These are phyloP conservation scores for Anguilla obscura DNA, from an alignment of 2,797 vertebrate genomes.

Conservation along the genomic window DNA sequence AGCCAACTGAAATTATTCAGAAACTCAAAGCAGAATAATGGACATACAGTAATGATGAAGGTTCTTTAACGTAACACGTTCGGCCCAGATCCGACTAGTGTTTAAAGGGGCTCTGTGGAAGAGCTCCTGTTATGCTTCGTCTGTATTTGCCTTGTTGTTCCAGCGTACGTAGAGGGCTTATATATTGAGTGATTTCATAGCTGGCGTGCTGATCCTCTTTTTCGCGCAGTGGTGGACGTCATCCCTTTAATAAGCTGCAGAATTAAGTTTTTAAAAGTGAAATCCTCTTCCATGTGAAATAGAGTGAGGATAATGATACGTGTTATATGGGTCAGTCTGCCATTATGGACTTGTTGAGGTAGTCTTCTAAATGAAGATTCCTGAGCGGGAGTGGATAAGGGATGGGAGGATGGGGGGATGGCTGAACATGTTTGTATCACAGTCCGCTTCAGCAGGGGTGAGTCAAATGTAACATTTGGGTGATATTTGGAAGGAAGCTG, in stretches of 20 bases:
- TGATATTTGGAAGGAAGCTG: not conserved
- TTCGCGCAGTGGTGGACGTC: conserved; percentile 55
- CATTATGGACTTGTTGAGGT: conserved; percentile 7
- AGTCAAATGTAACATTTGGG: conserved; percentile 26
- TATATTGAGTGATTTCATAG: conserved; percentile 38
- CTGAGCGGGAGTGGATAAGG: not conserved
- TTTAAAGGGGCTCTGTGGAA: not conserved
- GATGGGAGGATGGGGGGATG: not conserved
- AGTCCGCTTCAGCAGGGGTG: not conserved
- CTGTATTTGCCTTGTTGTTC: not conserved
- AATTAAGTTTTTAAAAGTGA: conserved; percentile 51
- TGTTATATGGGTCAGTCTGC: conserved; percentile 27
- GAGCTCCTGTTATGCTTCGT: not conserved
- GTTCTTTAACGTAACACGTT: not conserved
- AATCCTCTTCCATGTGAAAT: conserved; percentile 38
- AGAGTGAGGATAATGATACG: conserved; percentile 31
- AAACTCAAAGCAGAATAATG: not conserved
- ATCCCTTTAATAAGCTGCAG: conserved; percentile 60
- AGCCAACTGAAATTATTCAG: not conserved
- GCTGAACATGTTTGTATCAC: conserved; percentile 22
- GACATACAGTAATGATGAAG: not conserved
- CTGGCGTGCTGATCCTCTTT: conserved; percentile 61
- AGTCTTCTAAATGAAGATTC: conserved; percentile 5
- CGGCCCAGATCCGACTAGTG: not conserved
- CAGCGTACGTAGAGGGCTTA: not conserved